phyloP scores from a whole-genome alignment of 2,113 vertebrate genomes.

The Geothlypis trichas region DNA sequence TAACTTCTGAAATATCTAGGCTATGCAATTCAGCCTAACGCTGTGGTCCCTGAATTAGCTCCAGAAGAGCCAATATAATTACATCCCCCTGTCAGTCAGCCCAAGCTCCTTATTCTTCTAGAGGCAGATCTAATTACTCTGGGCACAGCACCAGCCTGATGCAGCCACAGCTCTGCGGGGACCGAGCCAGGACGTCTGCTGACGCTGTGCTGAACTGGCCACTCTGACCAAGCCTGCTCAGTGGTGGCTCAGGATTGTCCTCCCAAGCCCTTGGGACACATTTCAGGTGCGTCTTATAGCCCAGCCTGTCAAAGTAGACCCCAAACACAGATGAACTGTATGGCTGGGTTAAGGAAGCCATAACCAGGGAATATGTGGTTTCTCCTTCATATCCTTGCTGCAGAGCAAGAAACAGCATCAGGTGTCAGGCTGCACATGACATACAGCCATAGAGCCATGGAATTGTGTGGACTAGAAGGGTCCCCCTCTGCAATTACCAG shows the following conservation, averaged over 20 bases:
- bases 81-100: neutral
- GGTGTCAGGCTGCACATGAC: neutral
- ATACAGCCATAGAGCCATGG: neutral
- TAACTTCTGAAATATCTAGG: neutral
- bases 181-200: fast-evolving
- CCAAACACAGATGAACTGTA: neutral
- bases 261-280: neutral
- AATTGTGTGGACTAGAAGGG: neutral
- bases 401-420: neutral
- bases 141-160: neutral
- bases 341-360: neutral
- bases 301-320: neutral
- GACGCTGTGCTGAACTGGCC: neutral
- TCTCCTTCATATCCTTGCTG: neutral
- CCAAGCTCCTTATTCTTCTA: neutral
- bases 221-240: neutral
- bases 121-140: neutral
- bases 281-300: neutral
- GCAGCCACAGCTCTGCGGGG: neutral
- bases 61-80: neutral
- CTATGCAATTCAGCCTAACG: neutral
- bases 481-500: neutral
- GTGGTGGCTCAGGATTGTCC: neutral
- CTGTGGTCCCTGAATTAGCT: neutral
- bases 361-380: neutral